Evolutionary conservation across 2,888 invertebrate genomes (phyloP).

Genomic region (Amphipoea lucens): DNA sequence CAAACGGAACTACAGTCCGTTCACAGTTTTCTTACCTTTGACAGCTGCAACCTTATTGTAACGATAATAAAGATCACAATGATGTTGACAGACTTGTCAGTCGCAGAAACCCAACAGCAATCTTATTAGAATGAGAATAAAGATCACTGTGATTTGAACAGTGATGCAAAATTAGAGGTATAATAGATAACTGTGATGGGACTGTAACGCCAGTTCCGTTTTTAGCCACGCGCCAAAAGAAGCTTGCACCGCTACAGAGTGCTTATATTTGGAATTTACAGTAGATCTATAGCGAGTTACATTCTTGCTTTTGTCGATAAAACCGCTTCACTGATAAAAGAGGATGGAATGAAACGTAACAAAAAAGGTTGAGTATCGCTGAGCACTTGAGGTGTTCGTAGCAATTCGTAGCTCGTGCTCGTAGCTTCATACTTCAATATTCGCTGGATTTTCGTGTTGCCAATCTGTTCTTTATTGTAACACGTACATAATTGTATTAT

Average conservation of each 20-base stretch:
- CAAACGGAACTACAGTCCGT: background rate
- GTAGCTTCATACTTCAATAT: slow-evolving; percentile 28
- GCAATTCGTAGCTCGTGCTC: slow-evolving; percentile 21
- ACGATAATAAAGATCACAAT: background rate
- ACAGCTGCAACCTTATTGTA: background rate
- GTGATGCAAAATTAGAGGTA: background rate
- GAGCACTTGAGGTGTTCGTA: slow-evolving; percentile 42
- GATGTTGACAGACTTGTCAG: background rate
- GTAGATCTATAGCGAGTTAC: background rate
- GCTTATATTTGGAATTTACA: background rate
- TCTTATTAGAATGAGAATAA: background rate
- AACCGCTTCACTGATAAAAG: slow-evolving; percentile 24
- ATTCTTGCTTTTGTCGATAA: slow-evolving; percentile 2
- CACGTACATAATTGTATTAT: slow-evolving; percentile 39
- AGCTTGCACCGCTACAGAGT: background rate
- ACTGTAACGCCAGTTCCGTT: background rate
- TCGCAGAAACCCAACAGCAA: background rate
- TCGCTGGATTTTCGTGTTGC: slow-evolving; percentile 29
- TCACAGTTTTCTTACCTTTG: background rate
- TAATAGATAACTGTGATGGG: background rate
- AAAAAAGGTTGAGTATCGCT: slow-evolving; percentile 44
- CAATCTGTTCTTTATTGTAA: slow-evolving; percentile 46
- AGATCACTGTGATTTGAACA: background rate
- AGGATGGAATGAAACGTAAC: slow-evolving; percentile 25
- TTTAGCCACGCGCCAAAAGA: background rate